A percentile compares a stretch with the other conserved stretches of the same genome.
phyloP scores from a whole-genome alignment of 2,113 vertebrate genomes.

The Mastomys coucha region DNA sequence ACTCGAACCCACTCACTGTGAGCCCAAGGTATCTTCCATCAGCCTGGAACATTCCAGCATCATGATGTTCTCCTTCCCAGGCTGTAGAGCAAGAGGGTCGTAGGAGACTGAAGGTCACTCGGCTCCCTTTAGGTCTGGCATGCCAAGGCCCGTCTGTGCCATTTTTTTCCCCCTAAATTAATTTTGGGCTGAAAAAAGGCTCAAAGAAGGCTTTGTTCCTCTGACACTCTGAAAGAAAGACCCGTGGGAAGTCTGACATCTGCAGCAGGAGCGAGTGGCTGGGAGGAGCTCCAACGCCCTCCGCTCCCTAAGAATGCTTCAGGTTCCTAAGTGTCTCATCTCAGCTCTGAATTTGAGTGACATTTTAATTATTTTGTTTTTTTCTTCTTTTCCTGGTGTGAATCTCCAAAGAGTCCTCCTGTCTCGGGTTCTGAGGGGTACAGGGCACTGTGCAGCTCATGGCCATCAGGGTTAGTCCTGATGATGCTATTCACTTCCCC shows the following conservation, averaged over 20 bases:
- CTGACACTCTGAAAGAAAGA: conserved; percentile 83
- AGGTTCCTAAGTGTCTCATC: conserved; percentile 86
- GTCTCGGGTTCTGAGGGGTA: conserved; percentile 25
- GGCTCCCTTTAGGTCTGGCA: conserved; percentile 74
- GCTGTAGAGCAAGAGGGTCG: neutral
- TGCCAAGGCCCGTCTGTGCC: conserved; percentile 79
- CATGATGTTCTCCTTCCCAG: conserved; percentile 11
- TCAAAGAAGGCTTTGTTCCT: conserved; percentile 89
- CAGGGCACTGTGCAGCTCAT: fast-evolving
- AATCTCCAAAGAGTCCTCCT: conserved; percentile 79
- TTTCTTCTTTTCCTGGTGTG: conserved; percentile 71
- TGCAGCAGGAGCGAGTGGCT: conserved; percentile 85
- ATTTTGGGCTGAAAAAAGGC: conserved; percentile 87
- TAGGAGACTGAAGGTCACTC: conserved; percentile 79
- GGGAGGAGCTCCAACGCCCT: conserved; percentile 87
- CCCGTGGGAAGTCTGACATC: conserved; percentile 87
- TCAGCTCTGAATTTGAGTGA: conserved; percentile 85
- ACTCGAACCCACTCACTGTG: neutral
- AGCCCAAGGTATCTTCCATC: neutral
- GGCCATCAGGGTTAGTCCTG: neutral
- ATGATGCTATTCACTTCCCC: neutral
- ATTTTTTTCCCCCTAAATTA: conserved; percentile 80
- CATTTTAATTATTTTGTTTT: conserved; percentile 87
- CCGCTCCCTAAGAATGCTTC: conserved; percentile 83
- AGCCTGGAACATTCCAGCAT: neutral